Conservation (phyloP, 2,888 invertebrate genomes). For the Electrophaes corylata region DNA sequence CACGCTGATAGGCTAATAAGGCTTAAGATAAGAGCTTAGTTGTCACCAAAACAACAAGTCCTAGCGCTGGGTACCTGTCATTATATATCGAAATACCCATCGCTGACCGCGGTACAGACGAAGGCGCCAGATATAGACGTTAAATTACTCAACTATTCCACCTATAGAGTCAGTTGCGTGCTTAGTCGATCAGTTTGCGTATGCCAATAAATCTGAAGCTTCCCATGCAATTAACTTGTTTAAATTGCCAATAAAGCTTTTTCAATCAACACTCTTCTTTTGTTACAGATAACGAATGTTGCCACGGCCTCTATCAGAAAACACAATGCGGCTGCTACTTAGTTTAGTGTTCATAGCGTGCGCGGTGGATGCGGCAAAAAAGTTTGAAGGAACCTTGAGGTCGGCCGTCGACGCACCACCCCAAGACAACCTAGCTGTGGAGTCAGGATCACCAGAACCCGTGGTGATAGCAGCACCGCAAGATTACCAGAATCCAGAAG, state of each 20-base stretch:
- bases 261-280: slow-evolving; percentile 65
- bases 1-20: slow-evolving; percentile 38
- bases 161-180: slow-evolving; percentile 51
- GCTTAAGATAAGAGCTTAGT: slow-evolving; percentile 42
- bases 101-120: slow-evolving; percentile 33
- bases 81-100: slow-evolving; percentile 16
- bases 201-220: slow-evolving; percentile 54
- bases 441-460: slow-evolving; percentile 74
- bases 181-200: slow-evolving; percentile 52
- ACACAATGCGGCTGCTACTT: slow-evolving; percentile 76
- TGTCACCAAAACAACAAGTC: slow-evolving; percentile 45
- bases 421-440: slow-evolving; percentile 77
- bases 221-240: slow-evolving; percentile 62
- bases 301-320: slow-evolving; percentile 70
- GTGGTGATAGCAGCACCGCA: slow-evolving; percentile 74
- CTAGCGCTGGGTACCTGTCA: slow-evolving; percentile 10
- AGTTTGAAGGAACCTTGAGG: slow-evolving; percentile 76
- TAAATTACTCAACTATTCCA: slow-evolving; percentile 50
- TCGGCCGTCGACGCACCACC: slow-evolving; percentile 79
- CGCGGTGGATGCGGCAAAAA: slow-evolving; percentile 76
- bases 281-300: slow-evolving; percentile 80
- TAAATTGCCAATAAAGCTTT: slow-evolving; percentile 57
- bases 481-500: slow-evolving; percentile 73
- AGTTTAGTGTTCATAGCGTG: slow-evolving; percentile 75
- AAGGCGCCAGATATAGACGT: slow-evolving; percentile 49